A percentile compares a stretch with the other conserved stretches of the same genome.
These are phyloP conservation scores for Rotaria macrura DNA, from an alignment of 2,888 invertebrate genomes.

Conservation along the genomic window DNA sequence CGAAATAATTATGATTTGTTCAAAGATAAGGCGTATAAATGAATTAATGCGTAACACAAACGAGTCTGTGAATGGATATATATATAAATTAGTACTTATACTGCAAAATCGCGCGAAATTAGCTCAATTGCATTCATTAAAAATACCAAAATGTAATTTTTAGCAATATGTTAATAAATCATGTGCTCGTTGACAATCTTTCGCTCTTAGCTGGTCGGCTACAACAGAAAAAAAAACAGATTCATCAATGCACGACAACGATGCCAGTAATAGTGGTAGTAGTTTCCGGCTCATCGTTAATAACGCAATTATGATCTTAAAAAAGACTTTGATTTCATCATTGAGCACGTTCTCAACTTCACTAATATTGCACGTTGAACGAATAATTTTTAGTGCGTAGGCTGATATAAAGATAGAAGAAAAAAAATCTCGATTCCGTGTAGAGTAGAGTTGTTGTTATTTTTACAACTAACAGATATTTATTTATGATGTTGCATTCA, in stretches of 20 bases:
- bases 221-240: neutral
- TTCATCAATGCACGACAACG: neutral
- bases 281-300: neutral
- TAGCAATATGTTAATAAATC: neutral
- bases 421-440: too few relatives aligned
- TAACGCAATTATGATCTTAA: neutral
- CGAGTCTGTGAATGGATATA: too few relatives aligned
- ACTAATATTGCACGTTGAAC: neutral
- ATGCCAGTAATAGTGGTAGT: neutral
- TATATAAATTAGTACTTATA: too few relatives aligned
- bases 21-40: too few relatives aligned
- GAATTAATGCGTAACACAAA: too few relatives aligned
- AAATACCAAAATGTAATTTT: too few relatives aligned
- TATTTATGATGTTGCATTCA: neutral
- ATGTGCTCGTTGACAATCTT: neutral
- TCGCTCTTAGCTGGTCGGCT: too few relatives aligned
- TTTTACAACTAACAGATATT: too few relatives aligned
- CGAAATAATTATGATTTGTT: neutral
- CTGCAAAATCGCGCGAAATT: too few relatives aligned
- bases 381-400: neutral
- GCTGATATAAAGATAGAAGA: neutral
- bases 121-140: too few relatives aligned
- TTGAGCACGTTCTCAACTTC: neutral
- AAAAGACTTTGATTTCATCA: neutral
- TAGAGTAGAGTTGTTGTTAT: too few relatives aligned